Base-by-base conservation (phyloP, 2,888 invertebrate genomes). In the Ornithoptera alexandrae region DNA sequence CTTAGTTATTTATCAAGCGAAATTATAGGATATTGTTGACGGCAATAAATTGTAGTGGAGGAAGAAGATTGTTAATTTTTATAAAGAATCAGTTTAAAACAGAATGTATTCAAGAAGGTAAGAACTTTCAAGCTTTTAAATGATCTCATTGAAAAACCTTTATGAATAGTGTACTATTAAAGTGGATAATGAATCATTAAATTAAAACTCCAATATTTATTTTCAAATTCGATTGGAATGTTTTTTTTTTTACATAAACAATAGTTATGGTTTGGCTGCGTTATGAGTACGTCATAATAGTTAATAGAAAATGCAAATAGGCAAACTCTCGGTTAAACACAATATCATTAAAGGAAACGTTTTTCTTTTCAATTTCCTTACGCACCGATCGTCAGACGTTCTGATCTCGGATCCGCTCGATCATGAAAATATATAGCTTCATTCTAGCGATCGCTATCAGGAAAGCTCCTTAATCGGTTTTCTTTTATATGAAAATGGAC, bases 341-440 rank as follows among this genome's bases (percentile, higher is more conserved):
- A 89, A 85, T 84, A 81, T 79, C 80, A 84, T 86, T 85, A 85
- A 82, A 86, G 82, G 80, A 83, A 86, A 86, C 84, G 82, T 87
- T 89, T 88, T 81, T 83, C 81, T 85, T 88, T 90, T 89, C 87
- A 88, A 91, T 90, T 89, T 88, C 83, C 86, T 85, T 81, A 90
- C 90, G 90, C 90, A 86, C 87, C 85, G 86, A 82, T 84, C 87
- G 89, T 87, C 89, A 91, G 86, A 83, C 88, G 85, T 84, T 86
- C 84, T 85, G 90, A 91, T 92, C 89, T 89, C 85, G 81, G 86
- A 88, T 85, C 84, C 88, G 85, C 77, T 91, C 90, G 89, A 91
- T 92, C 91, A 91, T 90, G 92, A 92, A 89, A 92, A 92, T 92
- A 90, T 92, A 92, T 91, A 87, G 92, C 89, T 91, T 89, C 87